Base-by-base conservation (phyloP, 2,797 vertebrate species). In the Parotocinclus haroldoi region DNA sequence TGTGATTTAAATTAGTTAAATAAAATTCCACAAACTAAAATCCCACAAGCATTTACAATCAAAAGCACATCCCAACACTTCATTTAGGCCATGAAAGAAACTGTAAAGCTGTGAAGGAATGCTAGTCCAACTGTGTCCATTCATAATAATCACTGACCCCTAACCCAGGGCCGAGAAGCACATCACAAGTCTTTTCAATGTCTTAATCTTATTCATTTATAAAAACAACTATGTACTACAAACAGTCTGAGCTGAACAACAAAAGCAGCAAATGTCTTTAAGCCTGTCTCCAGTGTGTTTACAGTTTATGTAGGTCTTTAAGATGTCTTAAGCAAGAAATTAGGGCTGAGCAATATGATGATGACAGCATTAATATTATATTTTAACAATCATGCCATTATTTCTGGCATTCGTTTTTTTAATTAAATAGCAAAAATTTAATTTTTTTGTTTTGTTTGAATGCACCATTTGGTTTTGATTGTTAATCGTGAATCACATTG, bases 111-210 rank as follows among this genome's bases (percentile, higher is more conserved):
- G 19, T 16, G n/a, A 40, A 72, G 9, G 36, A 63, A 53, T 27
- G 12, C 42, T 52, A 54, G 55, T 54, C 37, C 80, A 70, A 39
- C 36, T 48, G 48, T 73, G 76, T 58, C 40, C 44, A 77, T 76
- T 84, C 82, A 46, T n/a, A 64, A 27, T 75, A 82, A 85, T 82
- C 77, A 84, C 71, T 55, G 44, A 72, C 17, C 52, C 55, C 54
- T 60, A 13, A 38, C 36, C 37, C 13, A 17, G 37, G 55, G 12
- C 42, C 10, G 9, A 13, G 42, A 44, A 44, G 3, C 9, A 13
- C 9, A 13, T 3, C 42, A 13, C 42, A 13, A 27, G 42, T 44
- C 42, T 44, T 13, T 44, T 44, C 1, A 48, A 13, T 7, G 27
- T 36, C 13, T 10, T 55, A 8, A 53, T 9, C 37, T 19, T 44